Evolutionary conservation across 1,140 invertebrate genomes (phyloP).

Genomic region (Vanessa tameamea): DNA sequence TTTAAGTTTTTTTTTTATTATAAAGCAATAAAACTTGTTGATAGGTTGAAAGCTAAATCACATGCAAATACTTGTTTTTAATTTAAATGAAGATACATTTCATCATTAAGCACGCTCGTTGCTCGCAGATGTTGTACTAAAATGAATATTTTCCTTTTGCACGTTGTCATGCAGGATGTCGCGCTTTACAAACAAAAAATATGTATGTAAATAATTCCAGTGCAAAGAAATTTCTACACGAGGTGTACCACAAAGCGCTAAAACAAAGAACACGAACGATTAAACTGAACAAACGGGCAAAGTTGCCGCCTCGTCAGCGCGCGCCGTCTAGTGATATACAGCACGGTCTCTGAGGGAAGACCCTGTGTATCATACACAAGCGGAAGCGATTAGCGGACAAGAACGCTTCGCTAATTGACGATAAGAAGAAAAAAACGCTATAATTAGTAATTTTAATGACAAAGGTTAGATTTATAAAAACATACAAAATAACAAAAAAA

Average conservation of each 20-base stretch:
- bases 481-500: no score
- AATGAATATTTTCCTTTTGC: slow-evolving; percentile 4
- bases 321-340: slow-evolving; percentile 40
- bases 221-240: slow-evolving; percentile 2
- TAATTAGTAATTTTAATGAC: no score
- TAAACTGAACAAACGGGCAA: slow-evolving; percentile 46
- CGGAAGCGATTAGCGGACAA: slow-evolving; percentile 3
- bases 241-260: slow-evolving; percentile 31
- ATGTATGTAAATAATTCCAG: slow-evolving; percentile 15
- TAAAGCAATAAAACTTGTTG: no score
- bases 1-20: no score
- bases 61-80: no score
- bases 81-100: background rate
- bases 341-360: slow-evolving; percentile 29
- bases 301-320: slow-evolving; percentile 44
- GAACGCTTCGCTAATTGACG: background rate
- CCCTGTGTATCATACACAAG: background rate
- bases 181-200: slow-evolving; percentile 3
- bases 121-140: background rate
- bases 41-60: no score
- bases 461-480: no score
- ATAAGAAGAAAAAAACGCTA: background rate
- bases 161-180: background rate
- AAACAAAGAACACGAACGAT: slow-evolving; percentile 42
- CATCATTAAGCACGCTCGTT: background rate